Conservation (phyloP, 2,113 vertebrate genomes). For the Glaucomys volans region DNA sequence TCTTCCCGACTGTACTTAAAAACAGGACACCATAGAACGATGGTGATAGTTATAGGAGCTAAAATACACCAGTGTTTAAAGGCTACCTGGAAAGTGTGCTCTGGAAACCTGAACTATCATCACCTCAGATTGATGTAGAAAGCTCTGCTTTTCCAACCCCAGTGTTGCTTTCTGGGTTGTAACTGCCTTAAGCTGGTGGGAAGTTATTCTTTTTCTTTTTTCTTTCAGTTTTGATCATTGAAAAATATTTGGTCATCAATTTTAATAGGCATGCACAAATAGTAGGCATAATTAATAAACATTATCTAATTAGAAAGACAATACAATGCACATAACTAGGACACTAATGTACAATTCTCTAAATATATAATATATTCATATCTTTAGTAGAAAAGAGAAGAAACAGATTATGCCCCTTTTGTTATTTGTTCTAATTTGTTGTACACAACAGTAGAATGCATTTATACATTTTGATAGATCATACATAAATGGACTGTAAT, state of each 20-base stretch:
- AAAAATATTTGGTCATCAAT: conserved; percentile 2
- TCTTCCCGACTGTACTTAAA: background rate
- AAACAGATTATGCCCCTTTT: background rate
- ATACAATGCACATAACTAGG: background rate
- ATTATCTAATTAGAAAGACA: conserved; percentile 29
- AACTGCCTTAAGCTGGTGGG: background rate
- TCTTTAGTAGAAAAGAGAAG: background rate
- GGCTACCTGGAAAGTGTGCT: background rate
- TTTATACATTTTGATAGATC: too few species aligned
- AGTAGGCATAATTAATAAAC: conserved; percentile 33
- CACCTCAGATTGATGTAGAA: background rate
- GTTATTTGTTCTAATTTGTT: too few species aligned
- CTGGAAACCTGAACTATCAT: background rate
- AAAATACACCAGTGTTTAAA: background rate
- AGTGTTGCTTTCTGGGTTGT: background rate
- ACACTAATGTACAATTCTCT: background rate
- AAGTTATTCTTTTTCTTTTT: background rate
- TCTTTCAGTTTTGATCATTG: background rate
- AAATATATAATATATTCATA: background rate
- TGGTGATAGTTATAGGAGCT: background rate
- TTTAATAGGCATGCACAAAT: conserved; percentile 10
- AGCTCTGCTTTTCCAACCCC: background rate
- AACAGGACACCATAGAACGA: background rate
- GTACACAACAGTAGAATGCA: too few species aligned
- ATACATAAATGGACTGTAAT: too few species aligned